Conservation (phyloP, 2,797 vertebrate species). For the Cirrhinus mrigala region DNA sequence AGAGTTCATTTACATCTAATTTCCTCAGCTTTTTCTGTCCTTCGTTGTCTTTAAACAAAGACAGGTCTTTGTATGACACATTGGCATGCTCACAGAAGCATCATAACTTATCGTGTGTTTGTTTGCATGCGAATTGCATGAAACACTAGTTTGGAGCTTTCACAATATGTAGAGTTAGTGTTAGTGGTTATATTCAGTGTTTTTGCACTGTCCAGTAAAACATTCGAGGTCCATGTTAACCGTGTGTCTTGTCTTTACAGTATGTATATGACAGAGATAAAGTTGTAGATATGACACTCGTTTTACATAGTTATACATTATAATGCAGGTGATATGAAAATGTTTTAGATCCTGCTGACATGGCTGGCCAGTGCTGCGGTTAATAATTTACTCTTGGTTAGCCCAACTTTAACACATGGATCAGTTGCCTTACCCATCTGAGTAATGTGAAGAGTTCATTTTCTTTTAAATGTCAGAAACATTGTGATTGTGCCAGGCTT, state of each 20-base stretch:
- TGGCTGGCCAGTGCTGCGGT: neutral
- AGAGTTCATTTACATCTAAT: constrained; percentile 21
- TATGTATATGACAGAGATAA: constrained; percentile 21
- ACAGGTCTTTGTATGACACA: neutral
- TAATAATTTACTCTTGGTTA: constrained; percentile 32
- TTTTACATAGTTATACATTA: constrained; percentile 40
- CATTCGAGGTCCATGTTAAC: neutral
- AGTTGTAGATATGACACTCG: neutral
- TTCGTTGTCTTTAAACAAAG: neutral
- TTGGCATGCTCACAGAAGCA: neutral
- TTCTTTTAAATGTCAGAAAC: neutral
- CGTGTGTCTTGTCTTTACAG: neutral
- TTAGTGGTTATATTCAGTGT: neutral
- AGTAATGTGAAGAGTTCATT: neutral
- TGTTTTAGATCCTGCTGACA: constrained; percentile 17
- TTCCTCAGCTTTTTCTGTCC: neutral
- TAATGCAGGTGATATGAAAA: constrained; percentile 36
- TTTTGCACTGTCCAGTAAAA: neutral
- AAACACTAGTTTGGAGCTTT: neutral
- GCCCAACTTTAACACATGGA: neutral
- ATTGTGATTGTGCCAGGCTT: neutral
- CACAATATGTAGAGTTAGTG: neutral
- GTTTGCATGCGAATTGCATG: neutral
- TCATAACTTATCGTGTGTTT: neutral
- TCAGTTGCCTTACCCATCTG: neutral